Percentiles rank a stretch among this genome's conserved stretches.
phyloP scores from a whole-genome alignment of 2,888 invertebrate genomes.

The Neoascia interrupta region DNA sequence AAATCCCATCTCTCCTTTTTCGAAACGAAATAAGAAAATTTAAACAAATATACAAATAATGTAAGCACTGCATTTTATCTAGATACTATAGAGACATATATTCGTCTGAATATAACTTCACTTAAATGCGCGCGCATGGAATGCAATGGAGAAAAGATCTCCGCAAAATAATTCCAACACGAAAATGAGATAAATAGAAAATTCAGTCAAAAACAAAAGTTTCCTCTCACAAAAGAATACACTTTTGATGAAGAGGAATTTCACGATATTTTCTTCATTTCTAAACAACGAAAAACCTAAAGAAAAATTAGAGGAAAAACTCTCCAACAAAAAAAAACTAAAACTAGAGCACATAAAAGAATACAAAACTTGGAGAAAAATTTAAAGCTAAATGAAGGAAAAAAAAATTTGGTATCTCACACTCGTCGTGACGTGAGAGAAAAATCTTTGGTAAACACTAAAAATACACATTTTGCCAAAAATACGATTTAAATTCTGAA shows the following conservation, averaged over 20 bases:
- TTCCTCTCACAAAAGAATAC: conserved; percentile 1
- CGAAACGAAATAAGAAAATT: no score
- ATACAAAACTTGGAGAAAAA: conserved; percentile 29
- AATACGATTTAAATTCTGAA: conserved; percentile 68
- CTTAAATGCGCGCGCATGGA: conserved; percentile 53
- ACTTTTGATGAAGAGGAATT: no score
- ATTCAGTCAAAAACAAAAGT: background rate
- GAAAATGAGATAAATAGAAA: conserved; percentile 21
- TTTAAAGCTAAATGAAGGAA: conserved; percentile 3
- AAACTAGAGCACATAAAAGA: conserved; percentile 25
- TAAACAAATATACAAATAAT: background rate
- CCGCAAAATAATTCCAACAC: conserved; percentile 33
- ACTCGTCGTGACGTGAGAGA: conserved; percentile 58
- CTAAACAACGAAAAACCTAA: conserved; percentile 1
- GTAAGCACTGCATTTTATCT: no score
- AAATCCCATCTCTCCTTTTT: no score
- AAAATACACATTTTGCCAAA: conserved; percentile 72
- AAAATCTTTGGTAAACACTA: conserved; percentile 67
- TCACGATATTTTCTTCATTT: no score
- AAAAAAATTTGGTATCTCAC: conserved; percentile 20
- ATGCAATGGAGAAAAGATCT: conserved; percentile 37
- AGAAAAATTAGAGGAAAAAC: conserved; percentile 7
- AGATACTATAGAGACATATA: no score
- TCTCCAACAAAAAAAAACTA: conserved; percentile 41
- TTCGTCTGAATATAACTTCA: no score